Conservation (phyloP, 2,113 vertebrate species). For the Elachura formosa region DNA sequence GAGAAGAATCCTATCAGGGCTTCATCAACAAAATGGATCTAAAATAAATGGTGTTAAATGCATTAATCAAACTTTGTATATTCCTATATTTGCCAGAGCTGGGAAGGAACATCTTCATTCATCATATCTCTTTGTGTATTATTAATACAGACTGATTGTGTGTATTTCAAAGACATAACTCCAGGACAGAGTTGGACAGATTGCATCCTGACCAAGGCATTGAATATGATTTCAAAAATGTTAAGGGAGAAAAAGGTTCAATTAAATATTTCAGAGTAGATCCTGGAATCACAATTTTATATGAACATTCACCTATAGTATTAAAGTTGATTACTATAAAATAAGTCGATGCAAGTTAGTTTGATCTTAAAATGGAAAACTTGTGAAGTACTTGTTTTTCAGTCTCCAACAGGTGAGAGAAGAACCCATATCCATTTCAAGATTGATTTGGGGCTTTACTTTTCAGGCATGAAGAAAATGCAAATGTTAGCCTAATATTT, state of each 20-base stretch:
- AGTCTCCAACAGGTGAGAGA: neutral
- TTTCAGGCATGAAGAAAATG: neutral
- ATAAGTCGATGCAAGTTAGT: neutral
- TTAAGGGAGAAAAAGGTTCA: neutral
- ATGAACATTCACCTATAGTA: neutral
- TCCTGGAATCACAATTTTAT: neutral
- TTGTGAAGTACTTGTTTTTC: neutral
- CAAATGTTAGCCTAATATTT: neutral
- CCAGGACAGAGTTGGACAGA: neutral
- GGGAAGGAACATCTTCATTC: neutral
- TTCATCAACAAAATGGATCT: neutral
- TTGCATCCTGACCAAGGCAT: neutral
- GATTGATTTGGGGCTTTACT: neutral
- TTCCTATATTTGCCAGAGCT: neutral
- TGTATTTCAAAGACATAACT: neutral
- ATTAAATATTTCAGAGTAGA: neutral
- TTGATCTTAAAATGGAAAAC: neutral
- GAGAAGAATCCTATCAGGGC: neutral
- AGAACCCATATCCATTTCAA: neutral
- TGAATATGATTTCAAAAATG: neutral
- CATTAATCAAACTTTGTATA: neutral
- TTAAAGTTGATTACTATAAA: neutral
- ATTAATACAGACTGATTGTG: neutral
- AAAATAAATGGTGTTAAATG: neutral
- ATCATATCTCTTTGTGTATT: neutral